A percentile compares a stretch with the other conserved stretches of the same genome.
Conservation (phyloP, 64 coral and sea anemone species). For the Montipora capricornis region DNA sequence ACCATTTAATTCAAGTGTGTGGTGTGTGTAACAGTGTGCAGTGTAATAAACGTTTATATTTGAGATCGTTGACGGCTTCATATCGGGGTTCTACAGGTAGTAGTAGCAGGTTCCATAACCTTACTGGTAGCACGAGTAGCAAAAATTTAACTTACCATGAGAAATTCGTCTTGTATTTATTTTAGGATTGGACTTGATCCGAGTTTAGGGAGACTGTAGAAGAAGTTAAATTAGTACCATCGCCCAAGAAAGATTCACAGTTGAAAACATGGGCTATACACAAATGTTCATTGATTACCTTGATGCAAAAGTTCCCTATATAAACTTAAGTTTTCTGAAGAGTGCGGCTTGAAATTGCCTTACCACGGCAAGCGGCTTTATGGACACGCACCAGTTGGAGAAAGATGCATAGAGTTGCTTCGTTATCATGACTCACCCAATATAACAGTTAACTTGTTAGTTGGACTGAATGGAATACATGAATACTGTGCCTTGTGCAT, state of each 20-base stretch:
- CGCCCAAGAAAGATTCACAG: not conserved
- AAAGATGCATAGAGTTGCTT: conserved; percentile 42
- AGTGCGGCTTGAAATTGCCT: conserved; percentile 39
- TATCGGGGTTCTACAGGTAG: no score
- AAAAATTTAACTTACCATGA: no score
- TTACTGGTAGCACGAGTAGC: no score
- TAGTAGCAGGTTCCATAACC: no score
- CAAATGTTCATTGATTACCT: conserved; percentile 67
- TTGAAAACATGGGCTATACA: not conserved
- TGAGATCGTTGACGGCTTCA: no score
- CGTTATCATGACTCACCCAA: conserved; percentile 36
- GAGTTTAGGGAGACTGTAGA: no score
- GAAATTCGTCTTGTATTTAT: no score
- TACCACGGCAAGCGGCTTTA: conserved; percentile 12
- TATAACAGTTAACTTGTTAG: conserved; percentile 62
- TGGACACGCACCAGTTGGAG: conserved; percentile 33
- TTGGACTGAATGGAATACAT: conserved; percentile 18
- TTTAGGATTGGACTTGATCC: no score
- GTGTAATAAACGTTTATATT: no score
- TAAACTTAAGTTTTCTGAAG: conserved; percentile 47
- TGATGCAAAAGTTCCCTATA: conserved; percentile 3
- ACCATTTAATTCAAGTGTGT: no score
- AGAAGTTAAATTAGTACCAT: conserved; percentile 1
- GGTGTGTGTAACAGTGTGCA: no score
- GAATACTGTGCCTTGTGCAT: conserved; percentile 52